Evolutionary conservation across 2,113 vertebrate genomes (phyloP).

Genomic region (human (Homo sapiens)): DNA sequence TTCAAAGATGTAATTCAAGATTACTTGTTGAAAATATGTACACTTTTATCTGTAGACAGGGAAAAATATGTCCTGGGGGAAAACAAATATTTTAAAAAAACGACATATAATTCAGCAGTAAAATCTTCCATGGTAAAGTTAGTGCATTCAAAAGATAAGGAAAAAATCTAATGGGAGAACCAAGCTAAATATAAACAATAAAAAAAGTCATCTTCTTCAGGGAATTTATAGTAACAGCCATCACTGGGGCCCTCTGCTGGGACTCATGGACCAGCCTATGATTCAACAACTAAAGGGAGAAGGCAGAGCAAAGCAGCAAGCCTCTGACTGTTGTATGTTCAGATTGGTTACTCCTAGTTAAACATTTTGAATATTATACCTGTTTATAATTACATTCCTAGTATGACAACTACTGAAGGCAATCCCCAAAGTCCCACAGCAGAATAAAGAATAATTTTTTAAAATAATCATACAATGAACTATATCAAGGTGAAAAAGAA

Average conservation of each 20-base stretch:
- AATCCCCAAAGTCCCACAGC: not conserved
- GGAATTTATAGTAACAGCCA: not conserved
- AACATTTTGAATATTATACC: not conserved
- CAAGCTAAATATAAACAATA: not conserved
- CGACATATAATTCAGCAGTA: not conserved
- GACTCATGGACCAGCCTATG: not conserved
- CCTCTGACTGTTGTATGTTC: not conserved
- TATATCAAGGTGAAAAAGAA: not conserved
- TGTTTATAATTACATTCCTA: not conserved
- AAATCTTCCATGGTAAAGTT: not conserved
- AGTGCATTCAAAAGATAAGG: not conserved
- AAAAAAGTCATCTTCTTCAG: not conserved
- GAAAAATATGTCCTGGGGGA: not conserved
- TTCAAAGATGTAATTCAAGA: not conserved
- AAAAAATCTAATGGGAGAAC: not conserved
- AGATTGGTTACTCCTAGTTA: not conserved
- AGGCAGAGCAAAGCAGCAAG: not conserved
- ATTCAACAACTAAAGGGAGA: not conserved
- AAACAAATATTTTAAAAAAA: too few relatives aligned
- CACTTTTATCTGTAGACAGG: not conserved
- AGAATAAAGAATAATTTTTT: not conserved
- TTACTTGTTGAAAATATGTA: not conserved
- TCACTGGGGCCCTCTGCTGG: too few relatives aligned
- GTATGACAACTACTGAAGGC: not conserved
- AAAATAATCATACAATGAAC: not conserved